Conservation (phyloP, 2,797 vertebrate genomes). For the Jordanella pulchra region DNA sequence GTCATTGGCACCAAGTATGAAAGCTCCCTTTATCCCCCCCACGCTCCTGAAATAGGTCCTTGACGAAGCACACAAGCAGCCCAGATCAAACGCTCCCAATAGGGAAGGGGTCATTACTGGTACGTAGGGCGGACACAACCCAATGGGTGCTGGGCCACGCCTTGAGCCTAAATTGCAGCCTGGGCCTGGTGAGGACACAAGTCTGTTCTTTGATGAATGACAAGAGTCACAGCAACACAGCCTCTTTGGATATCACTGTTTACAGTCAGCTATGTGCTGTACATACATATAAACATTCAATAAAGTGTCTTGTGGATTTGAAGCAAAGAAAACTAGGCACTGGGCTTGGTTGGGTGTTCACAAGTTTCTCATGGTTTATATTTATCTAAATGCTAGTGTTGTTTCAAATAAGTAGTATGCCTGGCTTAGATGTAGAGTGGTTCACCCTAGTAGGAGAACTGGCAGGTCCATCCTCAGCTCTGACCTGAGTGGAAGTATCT, state of each 20-base stretch:
- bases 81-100: constrained; percentile 84
- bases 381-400: constrained; percentile 38
- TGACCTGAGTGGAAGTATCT: neutral
- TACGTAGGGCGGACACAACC: constrained; percentile 77
- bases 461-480: neutral
- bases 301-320: constrained; percentile 40
- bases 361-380: constrained; percentile 50
- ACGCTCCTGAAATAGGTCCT: constrained; percentile 83
- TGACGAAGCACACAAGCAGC: constrained; percentile 74
- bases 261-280: constrained; percentile 63
- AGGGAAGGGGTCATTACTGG: constrained; percentile 84
- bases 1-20: constrained; percentile 81
- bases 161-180: constrained; percentile 78
- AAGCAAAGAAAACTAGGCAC: constrained; percentile 32
- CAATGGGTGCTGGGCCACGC: constrained; percentile 77
- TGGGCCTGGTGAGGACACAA: constrained; percentile 75
- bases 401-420: constrained; percentile 30
- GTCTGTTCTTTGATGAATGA: constrained; percentile 76
- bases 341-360: constrained; percentile 43
- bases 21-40: constrained; percentile 82
- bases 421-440: neutral
- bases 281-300: constrained; percentile 60
- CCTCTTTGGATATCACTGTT: constrained; percentile 71
- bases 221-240: constrained; percentile 60
- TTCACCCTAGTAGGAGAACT: neutral